Percentiles rank a stretch among this genome's conserved stretches.
Evolutionary conservation across 2,888 invertebrate genomes (phyloP).

Genomic region (Sericinus montela): DNA sequence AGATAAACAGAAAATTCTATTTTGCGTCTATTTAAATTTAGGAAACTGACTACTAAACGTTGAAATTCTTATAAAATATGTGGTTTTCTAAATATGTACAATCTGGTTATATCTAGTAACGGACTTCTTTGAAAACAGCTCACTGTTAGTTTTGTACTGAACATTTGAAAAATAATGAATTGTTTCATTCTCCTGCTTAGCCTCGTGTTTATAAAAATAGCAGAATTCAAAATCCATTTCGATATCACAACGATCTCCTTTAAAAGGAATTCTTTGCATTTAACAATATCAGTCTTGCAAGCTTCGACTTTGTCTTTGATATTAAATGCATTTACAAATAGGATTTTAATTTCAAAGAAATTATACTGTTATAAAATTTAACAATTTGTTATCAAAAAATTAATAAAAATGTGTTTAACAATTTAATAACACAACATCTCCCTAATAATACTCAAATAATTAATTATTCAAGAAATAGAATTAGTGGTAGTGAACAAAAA

Average conservation of each 20-base stretch:
- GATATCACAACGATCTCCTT: slow-evolving; percentile 63
- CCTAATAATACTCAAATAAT: too few species aligned
- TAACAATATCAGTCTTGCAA: slow-evolving; percentile 68
- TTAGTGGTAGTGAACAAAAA: neutral
- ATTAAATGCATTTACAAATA: slow-evolving; percentile 5
- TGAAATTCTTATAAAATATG: too few species aligned
- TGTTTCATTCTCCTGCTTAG: slow-evolving; percentile 29
- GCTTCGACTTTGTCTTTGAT: slow-evolving; percentile 51
- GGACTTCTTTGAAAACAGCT: too few species aligned
- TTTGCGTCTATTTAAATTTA: too few species aligned
- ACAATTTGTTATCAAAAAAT: neutral
- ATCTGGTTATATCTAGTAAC: too few species aligned
- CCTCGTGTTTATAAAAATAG: slow-evolving; percentile 54
- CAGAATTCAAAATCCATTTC: slow-evolving; percentile 38
- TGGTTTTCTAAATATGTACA: too few species aligned
- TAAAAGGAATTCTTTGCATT: slow-evolving; percentile 54
- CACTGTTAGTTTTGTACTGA: neutral
- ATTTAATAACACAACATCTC: too few species aligned
- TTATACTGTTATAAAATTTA: neutral
- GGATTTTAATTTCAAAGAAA: slow-evolving; percentile 16
- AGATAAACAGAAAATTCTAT: too few species aligned
- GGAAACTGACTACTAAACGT: too few species aligned
- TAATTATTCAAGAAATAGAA: too few species aligned
- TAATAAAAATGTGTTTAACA: neutral
- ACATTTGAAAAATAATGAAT: neutral